A percentile compares a stretch with the other conserved stretches of the same genome.
Evolutionary conservation across 1,140 invertebrate genomes (phyloP).

Genomic region (Papilio polyxenes): DNA sequence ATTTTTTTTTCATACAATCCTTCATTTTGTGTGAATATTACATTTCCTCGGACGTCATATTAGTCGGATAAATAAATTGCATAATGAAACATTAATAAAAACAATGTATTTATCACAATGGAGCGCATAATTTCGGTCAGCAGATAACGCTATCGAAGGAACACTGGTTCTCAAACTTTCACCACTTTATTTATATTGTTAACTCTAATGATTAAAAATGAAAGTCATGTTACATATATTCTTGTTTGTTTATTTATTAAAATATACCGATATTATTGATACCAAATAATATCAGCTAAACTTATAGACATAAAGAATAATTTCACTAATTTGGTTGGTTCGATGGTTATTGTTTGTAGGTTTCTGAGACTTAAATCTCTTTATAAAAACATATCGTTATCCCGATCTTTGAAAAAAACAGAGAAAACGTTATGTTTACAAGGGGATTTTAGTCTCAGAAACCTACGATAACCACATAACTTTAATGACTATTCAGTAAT

Average conservation of each 20-base stretch:
- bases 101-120: constrained; percentile 7
- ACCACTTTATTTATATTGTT: not conserved
- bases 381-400: too few relatives aligned
- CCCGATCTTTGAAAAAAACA: too few relatives aligned
- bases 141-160: constrained; percentile 10
- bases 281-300: too few relatives aligned
- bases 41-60: not conserved
- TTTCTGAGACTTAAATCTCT: too few relatives aligned
- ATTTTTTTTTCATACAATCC: not conserved
- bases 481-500: too few relatives aligned
- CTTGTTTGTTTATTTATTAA: not conserved
- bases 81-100: constrained; percentile 21
- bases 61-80: constrained; percentile 9
- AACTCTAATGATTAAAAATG: not conserved
- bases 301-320: too few relatives aligned
- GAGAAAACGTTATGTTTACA: too few relatives aligned
- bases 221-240: too few relatives aligned
- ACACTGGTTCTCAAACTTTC: constrained; percentile 22
- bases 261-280: not conserved
- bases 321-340: too few relatives aligned
- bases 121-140: constrained; percentile 33
- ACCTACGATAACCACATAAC: too few relatives aligned
- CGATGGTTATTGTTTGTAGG: too few relatives aligned
- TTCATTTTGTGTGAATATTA: not conserved
- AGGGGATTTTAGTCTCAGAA: too few relatives aligned